These are phyloP conservation scores for Microplitis demolitor DNA, from an alignment of 1,140 invertebrate species.

Conservation along the genomic window DNA sequence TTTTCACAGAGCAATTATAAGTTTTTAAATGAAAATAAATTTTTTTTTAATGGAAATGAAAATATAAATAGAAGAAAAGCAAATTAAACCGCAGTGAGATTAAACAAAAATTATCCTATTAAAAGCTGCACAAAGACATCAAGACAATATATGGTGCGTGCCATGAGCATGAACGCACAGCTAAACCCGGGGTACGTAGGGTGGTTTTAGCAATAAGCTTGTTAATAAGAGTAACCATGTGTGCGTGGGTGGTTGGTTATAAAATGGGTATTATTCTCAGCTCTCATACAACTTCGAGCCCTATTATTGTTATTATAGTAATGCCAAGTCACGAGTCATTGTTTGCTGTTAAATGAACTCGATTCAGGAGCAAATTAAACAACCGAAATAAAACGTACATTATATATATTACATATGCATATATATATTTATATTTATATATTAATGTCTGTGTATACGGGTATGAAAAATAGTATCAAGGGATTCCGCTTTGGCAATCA, in stretches of 20 bases:
- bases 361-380: slow-evolving; percentile 9
- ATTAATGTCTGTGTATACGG: background rate
- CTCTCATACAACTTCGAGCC: background rate
- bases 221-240: background rate
- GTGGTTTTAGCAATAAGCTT: background rate
- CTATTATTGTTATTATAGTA: slow-evolving; percentile 10
- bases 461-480: slow-evolving; percentile 9
- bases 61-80: background rate
- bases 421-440: background rate
- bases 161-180: background rate
- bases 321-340: slow-evolving; percentile 26
- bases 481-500: slow-evolving; percentile 15
- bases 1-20: too few relatives aligned
- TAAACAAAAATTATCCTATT: too few relatives aligned
- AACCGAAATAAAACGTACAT: background rate
- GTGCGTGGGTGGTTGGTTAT: too few relatives aligned
- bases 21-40: background rate
- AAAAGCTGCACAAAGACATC: background rate
- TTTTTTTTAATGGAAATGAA: background rate
- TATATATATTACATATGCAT: too few relatives aligned
- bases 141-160: background rate
- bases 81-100: background rate
- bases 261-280: slow-evolving; percentile 10
- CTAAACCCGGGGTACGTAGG: background rate
- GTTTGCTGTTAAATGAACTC: slow-evolving; percentile 14